Base-by-base conservation (phyloP, 2,797 vertebrate genomes). In the Microctenopoma lineatum region DNA sequence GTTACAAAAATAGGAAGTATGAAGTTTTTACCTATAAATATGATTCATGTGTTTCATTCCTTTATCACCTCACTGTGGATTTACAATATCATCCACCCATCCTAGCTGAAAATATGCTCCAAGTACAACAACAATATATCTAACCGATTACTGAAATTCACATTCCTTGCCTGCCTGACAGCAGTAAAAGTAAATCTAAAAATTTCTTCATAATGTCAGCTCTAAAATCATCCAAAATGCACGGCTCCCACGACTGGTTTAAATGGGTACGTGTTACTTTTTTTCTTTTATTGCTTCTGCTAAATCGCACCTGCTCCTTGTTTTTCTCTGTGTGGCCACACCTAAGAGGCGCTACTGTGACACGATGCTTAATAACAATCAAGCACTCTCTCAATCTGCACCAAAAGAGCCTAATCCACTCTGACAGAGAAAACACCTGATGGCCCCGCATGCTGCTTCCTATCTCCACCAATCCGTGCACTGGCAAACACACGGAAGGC, bases 291-390 rank as follows among this genome's bases (percentile, higher is more conserved):
- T 94, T 95, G 81, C 78, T 93, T 95, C 94, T 92, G 94, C 96
- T 95, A 95, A 96, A 95, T 96, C 95, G 95, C 88, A 91, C 96
- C 94, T 89, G 95, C 94, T 96, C 96, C 96, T 95, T 95, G 94
- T 94, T 95, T 93, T 92, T 95, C 94, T 95, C 93, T 92, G 93
- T 91, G 94, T 84, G 91, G 92, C 94, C 95, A 95, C 95, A 96
- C 96, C 95, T 96, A 95, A 93, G 94, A 93, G 92, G 92, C 94
- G 93, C 92, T 91, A 90, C 93, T 93, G 94, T 95, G 94, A 95
- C 85, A 94, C 73, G 90, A 92, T 93, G 93, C 95, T 95, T 97
- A 95, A 96, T 96, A 97, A 96, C 95, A 96, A 96, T 97, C 96
- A 95, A 94, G 94, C 95, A 94, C 94, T 93, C 92, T 93, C 93